A percentile compares a stretch with the other conserved stretches of the same genome.
These are phyloP conservation scores for Bergia sp. DNA, from an alignment of 92 coral and sea anemone genomes.

Conservation along the genomic window DNA sequence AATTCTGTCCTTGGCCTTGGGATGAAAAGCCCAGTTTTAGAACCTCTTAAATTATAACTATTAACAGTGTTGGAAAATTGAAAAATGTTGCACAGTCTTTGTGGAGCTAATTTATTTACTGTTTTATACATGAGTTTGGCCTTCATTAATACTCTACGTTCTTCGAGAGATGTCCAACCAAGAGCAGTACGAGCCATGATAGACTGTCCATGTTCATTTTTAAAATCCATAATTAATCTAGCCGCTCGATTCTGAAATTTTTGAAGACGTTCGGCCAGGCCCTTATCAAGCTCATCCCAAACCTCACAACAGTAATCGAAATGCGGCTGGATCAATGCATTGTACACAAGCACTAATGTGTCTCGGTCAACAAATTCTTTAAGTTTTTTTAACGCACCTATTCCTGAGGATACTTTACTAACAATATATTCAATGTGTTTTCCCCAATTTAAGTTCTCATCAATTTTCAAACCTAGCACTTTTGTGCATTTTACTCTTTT, in stretches of 20 bases:
- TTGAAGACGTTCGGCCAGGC: constrained; percentile 36
- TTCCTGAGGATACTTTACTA: constrained; percentile 47
- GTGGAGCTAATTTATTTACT: constrained; percentile 54
- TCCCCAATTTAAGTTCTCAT: constrained; percentile 49
- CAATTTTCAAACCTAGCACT: constrained; percentile 49
- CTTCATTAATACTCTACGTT: constrained; percentile 51
- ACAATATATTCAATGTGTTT: constrained; percentile 43
- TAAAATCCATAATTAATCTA: constrained; percentile 42
- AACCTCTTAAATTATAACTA: constrained; percentile 34
- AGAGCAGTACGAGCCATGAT: constrained; percentile 26
- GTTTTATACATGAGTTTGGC: constrained; percentile 57
- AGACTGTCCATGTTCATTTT: constrained; percentile 53
- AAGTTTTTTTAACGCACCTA: constrained; percentile 47
- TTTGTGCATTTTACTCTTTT: constrained; percentile 61
- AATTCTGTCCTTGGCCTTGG: constrained; percentile 47
- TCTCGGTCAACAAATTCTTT: constrained; percentile 48
- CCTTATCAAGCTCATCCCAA: constrained; percentile 40
- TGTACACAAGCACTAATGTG: constrained; percentile 47
- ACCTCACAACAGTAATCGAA: constrained; percentile 49
- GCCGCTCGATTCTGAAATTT: constrained; percentile 49
- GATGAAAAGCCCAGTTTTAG: constrained; percentile 31
- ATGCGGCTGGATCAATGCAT: constrained; percentile 43
- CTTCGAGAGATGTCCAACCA: constrained; percentile 58
- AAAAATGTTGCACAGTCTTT: constrained; percentile 51
- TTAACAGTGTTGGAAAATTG: constrained; percentile 28